Percentiles rank a stretch among this genome's conserved stretches.
Conservation (phyloP, 2,888 invertebrate genomes). For the Leptogaster cylindrica region DNA sequence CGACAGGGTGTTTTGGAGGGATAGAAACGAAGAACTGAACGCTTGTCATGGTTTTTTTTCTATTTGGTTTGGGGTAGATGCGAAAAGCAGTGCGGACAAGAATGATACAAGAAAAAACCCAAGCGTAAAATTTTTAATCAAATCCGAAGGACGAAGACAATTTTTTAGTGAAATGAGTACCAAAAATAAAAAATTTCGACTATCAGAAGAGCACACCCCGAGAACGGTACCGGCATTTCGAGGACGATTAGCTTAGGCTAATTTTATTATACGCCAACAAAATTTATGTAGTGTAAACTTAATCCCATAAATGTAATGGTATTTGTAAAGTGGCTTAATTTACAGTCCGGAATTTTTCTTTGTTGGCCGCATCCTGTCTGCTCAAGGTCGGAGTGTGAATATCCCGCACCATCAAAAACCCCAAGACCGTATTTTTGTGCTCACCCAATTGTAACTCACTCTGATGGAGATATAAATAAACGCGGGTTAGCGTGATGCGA, state of each 20-base stretch:
- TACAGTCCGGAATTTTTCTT: conserved; percentile 17
- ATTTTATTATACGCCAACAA: conserved; percentile 54
- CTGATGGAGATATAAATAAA: conserved; percentile 28
- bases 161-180: conserved; percentile 38
- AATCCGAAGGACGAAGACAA: conserved; percentile 32
- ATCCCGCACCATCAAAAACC: no score
- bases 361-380: background rate
- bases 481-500: conserved; percentile 12
- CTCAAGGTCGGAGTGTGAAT: background rate
- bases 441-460: conserved; percentile 18
- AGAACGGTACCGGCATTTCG: conserved; percentile 51
- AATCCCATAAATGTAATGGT: conserved; percentile 55
- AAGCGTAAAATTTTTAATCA: conserved; percentile 41
- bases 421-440: conserved; percentile 9
- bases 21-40: conserved; percentile 9
- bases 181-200: conserved; percentile 23
- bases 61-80: background rate
- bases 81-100: conserved; percentile 4
- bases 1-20: conserved; percentile 40
- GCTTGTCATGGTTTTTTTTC: conserved; percentile 1
- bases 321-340: conserved; percentile 47
- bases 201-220: conserved; percentile 17
- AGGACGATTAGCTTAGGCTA: conserved; percentile 53
- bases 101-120: conserved; percentile 7
- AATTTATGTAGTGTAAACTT: conserved; percentile 58